Percentiles rank a stretch among this genome's conserved stretches.
These are phyloP conservation scores for Leptinotarsa rubiginosa DNA, from an alignment of 2,888 invertebrate species.

Conservation along the genomic window DNA sequence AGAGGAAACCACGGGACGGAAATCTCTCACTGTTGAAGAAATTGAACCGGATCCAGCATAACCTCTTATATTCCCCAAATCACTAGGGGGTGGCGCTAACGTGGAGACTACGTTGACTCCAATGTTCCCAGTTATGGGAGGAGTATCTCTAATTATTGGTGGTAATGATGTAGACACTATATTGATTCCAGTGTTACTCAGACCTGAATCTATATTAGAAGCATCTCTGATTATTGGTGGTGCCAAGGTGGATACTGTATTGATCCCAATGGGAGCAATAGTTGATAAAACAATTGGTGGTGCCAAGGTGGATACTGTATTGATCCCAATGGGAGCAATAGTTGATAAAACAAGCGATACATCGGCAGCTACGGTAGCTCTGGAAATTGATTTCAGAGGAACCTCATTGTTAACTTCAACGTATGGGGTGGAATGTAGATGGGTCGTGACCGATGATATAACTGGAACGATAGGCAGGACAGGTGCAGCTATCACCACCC, in stretches of 20 bases:
- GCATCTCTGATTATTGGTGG: constrained; percentile 3
- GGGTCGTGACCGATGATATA: constrained; percentile 33
- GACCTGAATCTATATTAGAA: not conserved
- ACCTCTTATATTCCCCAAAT: constrained; percentile 10
- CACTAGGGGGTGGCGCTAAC: constrained; percentile 2
- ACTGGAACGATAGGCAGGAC: constrained; percentile 40
- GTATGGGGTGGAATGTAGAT: constrained; percentile 31
- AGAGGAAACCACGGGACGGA: not conserved
- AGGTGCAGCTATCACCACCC: constrained; percentile 42
- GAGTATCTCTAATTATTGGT: constrained; percentile 11
- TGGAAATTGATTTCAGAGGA: constrained; percentile 25
- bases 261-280: constrained; percentile 4
- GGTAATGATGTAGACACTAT: constrained; percentile 12
- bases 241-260: constrained; percentile 18
- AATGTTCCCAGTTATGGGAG: not conserved
- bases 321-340: constrained; percentile 4
- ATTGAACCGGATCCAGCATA: constrained; percentile 5
- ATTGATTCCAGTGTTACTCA: not conserved
- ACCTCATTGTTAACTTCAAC: constrained; percentile 33
- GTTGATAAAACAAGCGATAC: constrained; percentile 1
- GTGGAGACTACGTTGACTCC: constrained; percentile 13
- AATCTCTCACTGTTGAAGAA: not conserved
- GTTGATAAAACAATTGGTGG: constrained; percentile 21
- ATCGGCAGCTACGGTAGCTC: constrained; percentile 3
- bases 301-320: constrained; percentile 18